Evolutionary conservation across 2,113 vertebrate genomes (phyloP).

Genomic region (Misgurnus mizolepis): DNA sequence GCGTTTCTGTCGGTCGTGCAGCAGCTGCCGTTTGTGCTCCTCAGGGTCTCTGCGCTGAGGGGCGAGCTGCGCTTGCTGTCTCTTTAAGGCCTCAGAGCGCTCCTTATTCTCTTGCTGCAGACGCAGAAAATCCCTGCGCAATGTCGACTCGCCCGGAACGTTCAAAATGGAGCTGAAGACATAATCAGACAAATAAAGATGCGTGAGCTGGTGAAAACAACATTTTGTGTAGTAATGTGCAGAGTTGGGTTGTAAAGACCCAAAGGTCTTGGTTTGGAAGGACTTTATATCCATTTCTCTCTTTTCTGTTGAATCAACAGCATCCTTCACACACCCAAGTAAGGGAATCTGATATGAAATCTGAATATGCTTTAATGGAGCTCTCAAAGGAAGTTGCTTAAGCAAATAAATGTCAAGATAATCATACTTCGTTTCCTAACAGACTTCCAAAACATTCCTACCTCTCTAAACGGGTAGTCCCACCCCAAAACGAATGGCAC

Average conservation of each 20-base stretch:
- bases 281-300: not conserved
- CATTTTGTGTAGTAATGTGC: not conserved
- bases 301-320: not conserved
- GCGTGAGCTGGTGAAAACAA: not conserved
- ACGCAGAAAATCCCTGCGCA: conserved; percentile 87
- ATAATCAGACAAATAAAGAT: not conserved
- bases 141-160: conserved; percentile 88
- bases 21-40: conserved; percentile 87
- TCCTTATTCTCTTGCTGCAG: conserved; percentile 93
- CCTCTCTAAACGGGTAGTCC: not conserved
- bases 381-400: not conserved
- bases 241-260: not conserved
- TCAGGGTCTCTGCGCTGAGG: conserved; percentile 86
- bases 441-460: too few species aligned
- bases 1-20: conserved; percentile 88
- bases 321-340: not conserved
- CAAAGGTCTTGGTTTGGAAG: not conserved
- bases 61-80: conserved; percentile 83
- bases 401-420: not conserved
- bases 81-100: conserved; percentile 83
- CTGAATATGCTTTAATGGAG: not conserved
- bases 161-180: conserved; percentile 86
- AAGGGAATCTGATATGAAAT: not conserved
- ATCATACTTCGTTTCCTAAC: not conserved
- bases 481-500: not conserved